phyloP scores from a whole-genome alignment of 1,140 invertebrate species.

The Spodoptera frugiperda region DNA sequence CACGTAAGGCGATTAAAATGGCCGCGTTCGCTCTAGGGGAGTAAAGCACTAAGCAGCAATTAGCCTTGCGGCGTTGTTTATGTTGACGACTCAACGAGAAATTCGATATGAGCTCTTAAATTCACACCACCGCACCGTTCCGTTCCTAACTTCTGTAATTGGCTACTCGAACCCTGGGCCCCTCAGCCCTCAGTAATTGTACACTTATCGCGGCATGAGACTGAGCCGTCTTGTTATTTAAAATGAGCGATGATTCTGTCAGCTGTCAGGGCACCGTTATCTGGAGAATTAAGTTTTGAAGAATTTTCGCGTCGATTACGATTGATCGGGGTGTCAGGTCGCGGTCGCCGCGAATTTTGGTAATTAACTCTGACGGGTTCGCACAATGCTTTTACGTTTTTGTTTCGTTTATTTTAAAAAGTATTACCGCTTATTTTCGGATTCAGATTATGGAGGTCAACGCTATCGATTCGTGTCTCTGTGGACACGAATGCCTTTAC shows the following conservation, averaged over 20 bases:
- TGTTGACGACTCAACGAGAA: conserved; percentile 44
- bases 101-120: conserved; percentile 43
- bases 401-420: not conserved
- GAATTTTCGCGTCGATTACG: conserved; percentile 23
- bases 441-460: not conserved
- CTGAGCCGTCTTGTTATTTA: conserved; percentile 54
- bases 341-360: not conserved
- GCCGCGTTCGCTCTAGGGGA: not conserved
- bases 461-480: not conserved
- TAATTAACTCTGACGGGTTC: conserved; percentile 28
- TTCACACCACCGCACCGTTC: conserved; percentile 48
- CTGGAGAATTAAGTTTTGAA: conserved; percentile 29
- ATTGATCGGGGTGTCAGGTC: conserved; percentile 14
- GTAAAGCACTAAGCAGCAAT: conserved; percentile 5
- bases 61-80: not conserved
- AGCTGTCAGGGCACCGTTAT: conserved; percentile 45
- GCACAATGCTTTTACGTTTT: not conserved
- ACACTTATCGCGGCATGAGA: conserved; percentile 58
- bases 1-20: not conserved
- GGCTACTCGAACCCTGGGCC: conserved; percentile 56
- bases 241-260: conserved; percentile 48
- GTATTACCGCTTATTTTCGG: not conserved
- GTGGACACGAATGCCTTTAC: not conserved
- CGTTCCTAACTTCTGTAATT: conserved; percentile 62
- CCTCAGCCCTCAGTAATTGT: conserved; percentile 60